phyloP scores from a whole-genome alignment of 2,888 invertebrate genomes.

The Drosophila falleni region DNA sequence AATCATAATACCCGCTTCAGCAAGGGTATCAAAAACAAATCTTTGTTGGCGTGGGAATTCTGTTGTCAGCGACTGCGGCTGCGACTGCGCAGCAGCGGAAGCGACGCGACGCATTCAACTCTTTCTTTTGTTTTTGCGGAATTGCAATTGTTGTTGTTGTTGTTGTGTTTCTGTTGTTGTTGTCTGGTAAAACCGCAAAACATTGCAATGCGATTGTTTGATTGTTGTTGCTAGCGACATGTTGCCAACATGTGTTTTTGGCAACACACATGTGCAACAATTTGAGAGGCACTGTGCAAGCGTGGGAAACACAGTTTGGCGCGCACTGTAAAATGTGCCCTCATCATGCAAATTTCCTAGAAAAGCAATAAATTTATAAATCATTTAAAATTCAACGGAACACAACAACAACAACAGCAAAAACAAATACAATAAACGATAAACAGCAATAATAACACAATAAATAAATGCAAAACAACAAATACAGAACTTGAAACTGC shows the following conservation, averaged over 20 bases:
- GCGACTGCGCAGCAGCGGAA: conserved; percentile 38
- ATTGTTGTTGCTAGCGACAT: conserved; percentile 35
- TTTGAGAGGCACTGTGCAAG: conserved; percentile 33
- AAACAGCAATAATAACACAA: conserved; percentile 6
- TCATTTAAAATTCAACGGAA: conserved; percentile 29
- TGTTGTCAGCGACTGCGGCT: conserved; percentile 37
- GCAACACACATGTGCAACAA: conserved; percentile 1
- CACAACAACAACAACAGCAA: neutral
- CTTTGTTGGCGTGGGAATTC: conserved; percentile 60
- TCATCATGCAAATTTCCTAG: conserved; percentile 28
- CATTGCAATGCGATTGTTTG: conserved; percentile 1
- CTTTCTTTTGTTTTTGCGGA: conserved; percentile 11
- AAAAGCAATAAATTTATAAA: conserved; percentile 20
- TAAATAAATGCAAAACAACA: conserved; percentile 4
- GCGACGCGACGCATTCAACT: conserved; percentile 18
- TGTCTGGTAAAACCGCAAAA: conserved; percentile 25
- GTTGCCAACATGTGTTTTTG: conserved; percentile 54
- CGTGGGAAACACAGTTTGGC: conserved; percentile 51
- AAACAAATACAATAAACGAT: conserved; percentile 4
- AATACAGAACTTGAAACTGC: conserved; percentile 14
- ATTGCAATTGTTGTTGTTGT: conserved; percentile 9
- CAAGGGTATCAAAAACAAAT: neutral
- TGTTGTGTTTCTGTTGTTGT: neutral
- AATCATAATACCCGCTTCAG: neutral
- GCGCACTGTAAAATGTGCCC: conserved; percentile 10